Conservation (phyloP, 2,113 vertebrate genomes). For the Murina feae region DNA sequence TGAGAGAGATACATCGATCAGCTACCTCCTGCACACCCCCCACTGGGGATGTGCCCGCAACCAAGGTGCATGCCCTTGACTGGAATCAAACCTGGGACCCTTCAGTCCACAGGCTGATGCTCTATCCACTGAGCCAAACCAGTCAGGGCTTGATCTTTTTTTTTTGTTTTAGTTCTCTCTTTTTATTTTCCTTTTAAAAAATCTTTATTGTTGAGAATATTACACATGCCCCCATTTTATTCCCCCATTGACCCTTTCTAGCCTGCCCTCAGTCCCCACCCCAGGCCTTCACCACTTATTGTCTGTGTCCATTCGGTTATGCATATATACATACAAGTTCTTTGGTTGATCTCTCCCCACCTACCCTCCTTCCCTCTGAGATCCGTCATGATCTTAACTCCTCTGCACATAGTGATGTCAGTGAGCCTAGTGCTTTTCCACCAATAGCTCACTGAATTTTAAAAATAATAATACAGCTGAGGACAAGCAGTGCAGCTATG, state of each 20-base stretch:
- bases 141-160: background rate
- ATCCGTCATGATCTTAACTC: background rate
- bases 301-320: background rate
- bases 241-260: background rate
- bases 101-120: too few species aligned
- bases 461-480: background rate
- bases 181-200: too few species aligned
- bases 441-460: background rate
- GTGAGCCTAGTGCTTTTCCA: background rate
- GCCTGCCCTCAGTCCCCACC: background rate
- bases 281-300: background rate
- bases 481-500: background rate
- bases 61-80: too few species aligned
- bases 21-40: too few species aligned
- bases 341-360: too few species aligned
- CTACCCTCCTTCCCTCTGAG: too few species aligned
- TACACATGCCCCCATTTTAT: background rate
- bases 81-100: too few species aligned
- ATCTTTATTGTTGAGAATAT: background rate
- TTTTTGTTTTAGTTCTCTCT: background rate
- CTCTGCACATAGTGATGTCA: background rate
- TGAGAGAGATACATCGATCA: too few species aligned
- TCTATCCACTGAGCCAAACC: too few species aligned
- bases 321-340: background rate
- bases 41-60: too few species aligned